Base-by-base conservation (phyloP, 2,797 vertebrate genomes). In the Gambusia yucatana region DNA sequence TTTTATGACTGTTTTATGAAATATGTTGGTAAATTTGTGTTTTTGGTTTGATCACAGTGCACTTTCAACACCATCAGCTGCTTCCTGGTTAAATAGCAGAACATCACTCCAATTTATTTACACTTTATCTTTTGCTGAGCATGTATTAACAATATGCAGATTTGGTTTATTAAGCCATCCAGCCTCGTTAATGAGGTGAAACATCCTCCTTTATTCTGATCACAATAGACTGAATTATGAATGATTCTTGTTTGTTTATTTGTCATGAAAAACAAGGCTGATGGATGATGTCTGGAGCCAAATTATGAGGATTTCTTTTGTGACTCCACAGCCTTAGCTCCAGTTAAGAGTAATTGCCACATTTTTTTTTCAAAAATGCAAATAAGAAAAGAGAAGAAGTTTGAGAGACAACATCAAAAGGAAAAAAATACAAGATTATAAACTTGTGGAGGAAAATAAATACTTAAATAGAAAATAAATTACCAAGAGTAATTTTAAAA, bases 211-310 rank as follows among this genome's bases (percentile, higher is more conserved):
- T 47, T 76, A 47, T 25, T 75, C 20, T 28, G n/a, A 71, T n/a
- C 17, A 85, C 57, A 75, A 81, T 52, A 50, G 28, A 43, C 75
- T 67, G 33, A 76, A 70, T 82, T 70, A 70, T 70, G 22, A 77
- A 22, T 44, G 5, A 46, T 28, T 72, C 46, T 47, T 69, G 3
- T 73, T 25, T 83, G 59, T 87, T 75, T 77, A 43, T 80, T 8
- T 80, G 47, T 22, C 36, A 39, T 48, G 41, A 71, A 43, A 65
- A 72, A 47, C 72, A 50, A 72, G 7, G 76, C 46, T 41, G 57
- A 59, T 73, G 48, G 50, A 76, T 77, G 41, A 13, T 33, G 48
- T 73, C 46, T 36, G 50, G 52, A 81, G 44, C 69, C 25, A 75
- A 77, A 79, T 78, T 48, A 50, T 10, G 44, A 73, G 57, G 59